Conservation (phyloP, 2,888 invertebrate species). For the Heteromurus nitidus region DNA sequence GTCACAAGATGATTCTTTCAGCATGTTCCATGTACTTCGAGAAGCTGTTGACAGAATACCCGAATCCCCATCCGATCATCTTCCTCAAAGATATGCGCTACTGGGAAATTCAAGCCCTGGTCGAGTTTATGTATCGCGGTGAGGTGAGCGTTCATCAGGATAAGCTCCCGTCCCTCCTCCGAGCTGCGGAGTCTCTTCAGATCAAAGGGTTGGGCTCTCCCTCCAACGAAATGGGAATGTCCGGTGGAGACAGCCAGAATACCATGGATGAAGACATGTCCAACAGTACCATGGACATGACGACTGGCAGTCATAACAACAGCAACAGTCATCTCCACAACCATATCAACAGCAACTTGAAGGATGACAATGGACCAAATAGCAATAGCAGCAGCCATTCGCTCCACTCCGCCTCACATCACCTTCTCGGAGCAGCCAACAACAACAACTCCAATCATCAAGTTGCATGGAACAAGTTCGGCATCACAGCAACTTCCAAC, state of each 20-base stretch:
- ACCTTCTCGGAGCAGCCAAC: constrained; percentile 44
- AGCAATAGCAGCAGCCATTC: constrained; percentile 47
- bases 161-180: constrained; percentile 71
- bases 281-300: constrained; percentile 68
- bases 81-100: constrained; percentile 73
- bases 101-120: constrained; percentile 73
- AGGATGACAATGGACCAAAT: constrained; percentile 53
- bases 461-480: constrained; percentile 60
- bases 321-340: constrained; percentile 57
- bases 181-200: constrained; percentile 73
- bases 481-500: constrained; percentile 47
- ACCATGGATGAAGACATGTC: constrained; percentile 60
- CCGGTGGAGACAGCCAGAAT: constrained; percentile 52
- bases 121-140: constrained; percentile 74
- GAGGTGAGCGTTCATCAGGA: constrained; percentile 73
- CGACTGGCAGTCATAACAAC: constrained; percentile 61
- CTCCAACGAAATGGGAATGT: constrained; percentile 64
- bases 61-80: constrained; percentile 73
- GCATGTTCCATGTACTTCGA: constrained; percentile 73
- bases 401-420: constrained; percentile 29
- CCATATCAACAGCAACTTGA: constrained; percentile 45
- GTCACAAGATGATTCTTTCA: constrained; percentile 73
- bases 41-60: constrained; percentile 71
- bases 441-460: constrained; percentile 49
- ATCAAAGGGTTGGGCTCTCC: constrained; percentile 74